phyloP scores from a whole-genome alignment of 2,888 invertebrate species.

The Tanytarsus gracilentus region DNA sequence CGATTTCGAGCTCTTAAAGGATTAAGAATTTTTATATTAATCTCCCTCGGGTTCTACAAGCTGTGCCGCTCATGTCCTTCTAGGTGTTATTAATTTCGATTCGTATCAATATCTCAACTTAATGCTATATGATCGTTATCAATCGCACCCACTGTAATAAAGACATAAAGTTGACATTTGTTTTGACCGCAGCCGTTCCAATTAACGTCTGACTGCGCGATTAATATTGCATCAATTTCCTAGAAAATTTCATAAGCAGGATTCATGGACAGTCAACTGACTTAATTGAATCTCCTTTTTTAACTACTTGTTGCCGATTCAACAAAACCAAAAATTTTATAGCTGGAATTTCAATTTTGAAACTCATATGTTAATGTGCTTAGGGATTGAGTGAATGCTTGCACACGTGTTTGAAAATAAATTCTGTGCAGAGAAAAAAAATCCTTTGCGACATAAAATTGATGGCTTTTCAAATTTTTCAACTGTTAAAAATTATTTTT shows the following conservation, averaged over 20 bases:
- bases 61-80: constrained; percentile 5
- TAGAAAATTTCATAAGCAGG: neutral
- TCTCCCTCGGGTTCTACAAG: neutral
- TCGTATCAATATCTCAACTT: neutral
- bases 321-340: no score
- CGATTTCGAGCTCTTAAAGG: no score
- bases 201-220: neutral
- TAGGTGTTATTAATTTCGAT: neutral
- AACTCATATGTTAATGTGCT: neutral
- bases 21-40: neutral
- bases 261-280: neutral
- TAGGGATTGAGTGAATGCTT: neutral
- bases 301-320: constrained; percentile 4
- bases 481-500: constrained; percentile 23
- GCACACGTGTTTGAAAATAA: constrained; percentile 28
- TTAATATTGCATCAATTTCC: neutral
- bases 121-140: neutral
- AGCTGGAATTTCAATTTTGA: neutral
- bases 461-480: constrained; percentile 29
- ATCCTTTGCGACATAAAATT: constrained; percentile 22
- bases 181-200: constrained; percentile 20
- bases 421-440: constrained; percentile 10
- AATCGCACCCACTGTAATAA: constrained; percentile 13
- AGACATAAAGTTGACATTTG: constrained; percentile 25
- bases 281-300: constrained; percentile 1